Conservation (phyloP, 1,140 invertebrate species). For the Lineus longissimus region DNA sequence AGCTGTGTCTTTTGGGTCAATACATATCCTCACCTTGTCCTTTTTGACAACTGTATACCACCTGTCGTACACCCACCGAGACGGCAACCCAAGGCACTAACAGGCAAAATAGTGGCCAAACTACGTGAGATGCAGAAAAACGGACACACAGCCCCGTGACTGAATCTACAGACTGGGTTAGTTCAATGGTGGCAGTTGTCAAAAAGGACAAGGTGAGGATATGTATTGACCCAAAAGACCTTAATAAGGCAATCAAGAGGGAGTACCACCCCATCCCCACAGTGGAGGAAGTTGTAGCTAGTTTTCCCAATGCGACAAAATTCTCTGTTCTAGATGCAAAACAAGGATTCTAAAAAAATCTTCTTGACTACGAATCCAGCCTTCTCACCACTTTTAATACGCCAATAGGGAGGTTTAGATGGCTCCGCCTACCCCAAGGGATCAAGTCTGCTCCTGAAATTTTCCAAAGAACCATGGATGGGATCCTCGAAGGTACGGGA, state of each 20-base stretch:
- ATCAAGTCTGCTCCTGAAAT: neutral
- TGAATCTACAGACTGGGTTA: neutral
- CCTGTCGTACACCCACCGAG: neutral
- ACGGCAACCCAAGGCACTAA: neutral
- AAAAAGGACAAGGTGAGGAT: neutral
- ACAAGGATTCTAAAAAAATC: neutral
- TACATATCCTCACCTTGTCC: neutral
- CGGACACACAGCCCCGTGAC: no score
- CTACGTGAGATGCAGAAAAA: no score
- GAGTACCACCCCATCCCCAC: neutral
- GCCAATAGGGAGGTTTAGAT: neutral
- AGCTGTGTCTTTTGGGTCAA: slow-evolving; percentile 6
- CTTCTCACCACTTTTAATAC: neutral
- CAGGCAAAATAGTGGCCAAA: no score
- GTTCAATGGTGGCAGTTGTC: neutral
- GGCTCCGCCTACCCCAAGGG: neutral
- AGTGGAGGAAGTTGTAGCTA: neutral
- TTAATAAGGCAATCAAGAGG: neutral
- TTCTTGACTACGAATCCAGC: neutral
- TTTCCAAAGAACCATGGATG: neutral
- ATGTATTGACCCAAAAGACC: neutral
- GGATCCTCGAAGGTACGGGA: neutral
- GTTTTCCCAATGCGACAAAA: neutral
- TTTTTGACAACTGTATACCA: no score
- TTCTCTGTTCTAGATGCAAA: slow-evolving; percentile 4